phyloP scores from a whole-genome alignment of 2,113 vertebrate genomes.

The Anguilla rostrata region DNA sequence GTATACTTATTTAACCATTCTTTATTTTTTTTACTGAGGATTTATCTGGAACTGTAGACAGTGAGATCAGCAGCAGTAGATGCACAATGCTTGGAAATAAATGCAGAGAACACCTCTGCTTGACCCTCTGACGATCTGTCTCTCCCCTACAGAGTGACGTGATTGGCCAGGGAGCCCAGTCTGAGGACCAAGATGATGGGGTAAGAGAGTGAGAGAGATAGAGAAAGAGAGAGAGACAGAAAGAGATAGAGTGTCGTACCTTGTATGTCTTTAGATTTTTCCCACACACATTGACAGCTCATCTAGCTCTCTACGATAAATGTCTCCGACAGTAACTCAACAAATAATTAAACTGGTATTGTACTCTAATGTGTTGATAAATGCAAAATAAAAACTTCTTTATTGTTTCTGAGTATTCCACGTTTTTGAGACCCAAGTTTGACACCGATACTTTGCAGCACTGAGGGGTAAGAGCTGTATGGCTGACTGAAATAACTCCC shows the following conservation, averaged over 20 bases:
- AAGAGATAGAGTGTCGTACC: background rate
- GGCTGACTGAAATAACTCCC: background rate
- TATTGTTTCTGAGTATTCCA: background rate
- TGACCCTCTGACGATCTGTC: background rate
- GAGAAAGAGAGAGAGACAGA: no score
- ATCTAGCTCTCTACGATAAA: no score
- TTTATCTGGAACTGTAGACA: background rate
- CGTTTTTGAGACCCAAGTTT: background rate
- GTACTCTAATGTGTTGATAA: background rate
- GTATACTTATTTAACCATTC: no score
- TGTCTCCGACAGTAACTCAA: no score
- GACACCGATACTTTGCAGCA: background rate
- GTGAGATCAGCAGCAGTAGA: background rate
- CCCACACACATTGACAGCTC: background rate
- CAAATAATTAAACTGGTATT: no score
- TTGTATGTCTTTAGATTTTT: background rate
- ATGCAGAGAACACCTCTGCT: background rate
- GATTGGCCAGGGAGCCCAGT: constrained; percentile 24
- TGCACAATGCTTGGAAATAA: background rate
- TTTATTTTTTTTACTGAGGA: background rate
- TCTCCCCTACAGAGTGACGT: constrained; percentile 30
- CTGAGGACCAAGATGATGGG: constrained; percentile 9
- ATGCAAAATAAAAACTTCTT: background rate
- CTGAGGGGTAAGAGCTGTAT: background rate
- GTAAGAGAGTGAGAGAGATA: constrained; percentile 33